Evolutionary conservation across 2,113 vertebrate species (phyloP), one percentile per base, ranked within the genome.

Genomic region (Strix uralensis): DNA sequence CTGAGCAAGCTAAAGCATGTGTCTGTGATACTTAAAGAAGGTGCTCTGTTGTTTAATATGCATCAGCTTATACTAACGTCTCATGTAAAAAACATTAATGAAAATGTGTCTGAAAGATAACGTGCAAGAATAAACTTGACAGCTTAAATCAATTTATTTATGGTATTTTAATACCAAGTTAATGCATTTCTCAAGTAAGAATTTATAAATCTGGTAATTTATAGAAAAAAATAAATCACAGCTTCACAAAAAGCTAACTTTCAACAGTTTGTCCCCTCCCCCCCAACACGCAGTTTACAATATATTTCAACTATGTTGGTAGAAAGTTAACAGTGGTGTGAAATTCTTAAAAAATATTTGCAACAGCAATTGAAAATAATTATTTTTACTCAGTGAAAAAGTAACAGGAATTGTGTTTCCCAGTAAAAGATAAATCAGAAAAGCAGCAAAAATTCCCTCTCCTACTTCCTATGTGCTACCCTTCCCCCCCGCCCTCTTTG

Each of bases 141-240:
- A 97, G 78, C 81, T 95, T 82, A 70, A 54, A 87, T 70, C 78
- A 92, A 94, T 95, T 97, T 42, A 93, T 93, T 97, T 36, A 81
- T 54, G 89, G 88, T 91, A 96, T 93, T 97, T 97, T 94, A 95
- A 96, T 95, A 96, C 65, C 95, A 93, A 90, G 78, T 95, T 88
- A 97, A 92, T 40, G 57, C 54, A 81, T 95, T 98, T 97, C 92
- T 95, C 92, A 97, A 97, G 97, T 96, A 96, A 98, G 86, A 97
- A 96, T 91, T 97, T 97, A 97, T 97, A 98, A 98, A 98, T 91
- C 85, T 86, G 77, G 69, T 78, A 94, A 94, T 95, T 96, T 81
- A 90, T 96, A 93, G 95, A 96, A 98, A 97, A 98, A 96, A 94
- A 96, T 84, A 97, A 97, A 95, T 90, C 96, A 96, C 81, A 94